Conservation (phyloP, 2,113 vertebrate species). For the Oenanthe oenanthe region DNA sequence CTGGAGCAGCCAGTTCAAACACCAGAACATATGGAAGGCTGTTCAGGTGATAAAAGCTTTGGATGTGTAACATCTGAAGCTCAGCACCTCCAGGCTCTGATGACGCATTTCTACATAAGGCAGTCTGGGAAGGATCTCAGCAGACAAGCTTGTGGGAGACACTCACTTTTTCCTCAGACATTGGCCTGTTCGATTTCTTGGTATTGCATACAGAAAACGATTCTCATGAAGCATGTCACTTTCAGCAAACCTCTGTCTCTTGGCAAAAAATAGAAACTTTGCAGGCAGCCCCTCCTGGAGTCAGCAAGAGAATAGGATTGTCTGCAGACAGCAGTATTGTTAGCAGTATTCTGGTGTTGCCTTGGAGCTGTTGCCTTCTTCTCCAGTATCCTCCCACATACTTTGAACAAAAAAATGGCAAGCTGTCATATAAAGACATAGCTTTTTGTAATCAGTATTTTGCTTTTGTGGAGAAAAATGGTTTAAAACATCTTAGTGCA, state of each 20-base stretch:
- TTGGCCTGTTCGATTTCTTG: accelerated
- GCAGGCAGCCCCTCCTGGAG: not conserved
- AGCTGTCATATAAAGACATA: not conserved
- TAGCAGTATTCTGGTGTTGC: not conserved
- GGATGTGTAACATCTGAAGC: not conserved
- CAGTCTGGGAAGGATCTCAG: not conserved
- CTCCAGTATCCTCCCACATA: not conserved
- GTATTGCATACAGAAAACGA: not conserved
- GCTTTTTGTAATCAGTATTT: not conserved
- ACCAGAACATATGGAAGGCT: not conserved
- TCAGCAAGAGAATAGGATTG: not conserved
- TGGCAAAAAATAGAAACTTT: not conserved
- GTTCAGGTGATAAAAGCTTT: not conserved
- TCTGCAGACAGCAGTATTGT: not conserved
- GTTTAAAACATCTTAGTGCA: not conserved
- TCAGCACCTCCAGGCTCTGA: not conserved
- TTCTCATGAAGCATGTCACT: not conserved
- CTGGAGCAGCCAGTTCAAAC: not conserved
- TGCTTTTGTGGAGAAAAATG: not conserved
- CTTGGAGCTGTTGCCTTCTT: not conserved
- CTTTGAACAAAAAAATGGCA: not conserved
- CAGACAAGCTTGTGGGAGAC: not conserved
- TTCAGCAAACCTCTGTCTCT: not conserved
- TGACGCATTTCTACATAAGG: not conserved
- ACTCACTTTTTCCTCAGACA: not conserved